Evolutionary conservation across 2,113 vertebrate genomes (phyloP), one percentile per base, ranked within the genome.

Genomic region (Notechis scutatus): DNA sequence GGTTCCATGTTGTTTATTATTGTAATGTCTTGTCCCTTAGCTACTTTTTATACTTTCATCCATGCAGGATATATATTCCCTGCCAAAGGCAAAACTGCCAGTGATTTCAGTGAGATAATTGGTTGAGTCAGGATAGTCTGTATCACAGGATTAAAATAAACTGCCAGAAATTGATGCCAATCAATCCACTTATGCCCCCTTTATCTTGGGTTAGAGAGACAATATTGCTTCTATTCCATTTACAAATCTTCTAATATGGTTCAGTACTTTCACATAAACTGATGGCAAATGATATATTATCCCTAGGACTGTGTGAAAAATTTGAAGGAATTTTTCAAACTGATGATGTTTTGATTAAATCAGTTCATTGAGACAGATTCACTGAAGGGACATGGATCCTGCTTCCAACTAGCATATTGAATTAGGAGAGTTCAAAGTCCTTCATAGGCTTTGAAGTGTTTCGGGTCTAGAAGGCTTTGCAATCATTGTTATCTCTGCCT

Each of bases 21-120:
- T 92, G 89, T 5, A 55, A 10, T 9, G 42, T 90, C 52, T 81
- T 93, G 59, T 18, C n/a, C 92, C 74, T 56, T 52, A 55, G 93
- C 94, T 94, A 88, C 92, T 93, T 94, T 93, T 94, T 94, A 89
- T 94, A 90, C 92, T 94, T 93, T 89, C 88, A 64, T 95, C 92
- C 88, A 94, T 87, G 87, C 94, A 90, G 92, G 94, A 94, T 0
- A 1, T 29, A 54, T 0, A 85, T 85, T 39, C 47, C 89, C 85
- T 90, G 85, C 89, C 85, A 54, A 93, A 93, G 20, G 45, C 56
- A 86, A 90, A 54, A 4, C 92, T 89, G 26, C 23, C 90, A 7
- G 59, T 94, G 85, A 92, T 88, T 94, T 93, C 56, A 85, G 20
- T 91, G 47, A 26, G 29, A 88, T 93, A 94, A 92, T 91, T 61